Evolutionary conservation across 2,797 vertebrate species (phyloP), one percentile per base, ranked within the genome.

Genomic region (Knipowitschia caucasica): DNA sequence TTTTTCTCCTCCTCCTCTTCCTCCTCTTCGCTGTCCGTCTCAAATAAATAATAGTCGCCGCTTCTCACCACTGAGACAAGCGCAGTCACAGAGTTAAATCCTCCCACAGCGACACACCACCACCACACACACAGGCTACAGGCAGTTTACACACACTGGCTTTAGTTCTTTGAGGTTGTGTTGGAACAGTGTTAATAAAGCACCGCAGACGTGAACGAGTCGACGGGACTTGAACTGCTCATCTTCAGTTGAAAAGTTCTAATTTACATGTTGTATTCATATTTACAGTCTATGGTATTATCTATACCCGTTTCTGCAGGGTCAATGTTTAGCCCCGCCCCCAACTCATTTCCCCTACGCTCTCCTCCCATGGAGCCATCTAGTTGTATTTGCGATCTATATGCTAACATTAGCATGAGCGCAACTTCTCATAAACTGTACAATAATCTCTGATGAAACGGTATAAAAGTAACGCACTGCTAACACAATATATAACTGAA

Each of bases 1-100:
- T 90, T 94, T 77, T 92, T 89, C 34, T 96, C 95, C 5, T 98
- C 96, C 18, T 98, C 95, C 31, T 91, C 89, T 50, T 97, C 95
- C 53, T 98, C 96, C 31, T 99, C 97, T 90, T 98, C 97, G 62
- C 97, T 99, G 75, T 99, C 97, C 78, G 95, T 98, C 90, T 99
- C 97, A 96, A 99, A 99, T 76, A 99, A 93, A 91, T 99, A 99
- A 93, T 99, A 99, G 91, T 99, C 96, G 88, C 97, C 97, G 89
- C 96, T 98, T 87, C 95, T 95, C 82, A 99, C 95, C 95, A 99
- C 97, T 99, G 90, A 85, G 84, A 44, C 23, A 50, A 64, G 52
- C 12, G 35, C 6, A 27, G 66, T 78, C 70, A 80, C 52, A 60
- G 5, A 43, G 5, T n/a, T n/a, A n/a, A 43, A 4, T 26, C 43